phyloP scores from a whole-genome alignment of 2,888 invertebrate genomes.

The Hirudinaria manillensis region DNA sequence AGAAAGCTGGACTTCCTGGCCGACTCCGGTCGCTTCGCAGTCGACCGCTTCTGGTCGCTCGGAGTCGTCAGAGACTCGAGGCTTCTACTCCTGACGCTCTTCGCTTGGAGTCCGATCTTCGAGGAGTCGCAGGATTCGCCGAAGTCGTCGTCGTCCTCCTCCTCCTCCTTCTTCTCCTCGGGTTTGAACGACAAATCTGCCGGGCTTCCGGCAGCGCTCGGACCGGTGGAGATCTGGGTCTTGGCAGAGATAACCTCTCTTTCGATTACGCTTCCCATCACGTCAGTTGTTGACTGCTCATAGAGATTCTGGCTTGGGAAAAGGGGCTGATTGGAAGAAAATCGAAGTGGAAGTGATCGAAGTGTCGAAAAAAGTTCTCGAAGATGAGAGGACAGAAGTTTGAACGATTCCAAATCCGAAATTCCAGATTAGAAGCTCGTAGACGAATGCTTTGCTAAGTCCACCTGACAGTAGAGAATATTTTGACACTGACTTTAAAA shows the following conservation, averaged over 20 bases:
- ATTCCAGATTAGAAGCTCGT: too few species aligned
- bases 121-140: background rate
- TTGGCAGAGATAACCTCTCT: background rate
- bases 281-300: background rate
- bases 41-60: background rate
- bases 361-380: background rate
- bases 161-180: background rate
- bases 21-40: too few species aligned
- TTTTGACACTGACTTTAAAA: too few species aligned
- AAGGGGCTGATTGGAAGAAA: background rate
- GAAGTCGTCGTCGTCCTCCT: background rate
- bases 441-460: too few species aligned
- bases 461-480: too few species aligned
- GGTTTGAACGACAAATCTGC: too few species aligned
- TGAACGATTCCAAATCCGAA: too few species aligned
- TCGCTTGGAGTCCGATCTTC: background rate
- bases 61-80: background rate
- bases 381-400: too few species aligned
- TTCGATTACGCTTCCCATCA: constrained; percentile 2
- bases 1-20: too few species aligned
- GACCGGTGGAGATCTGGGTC: too few species aligned
- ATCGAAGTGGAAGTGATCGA: background rate
- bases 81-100: background rate
- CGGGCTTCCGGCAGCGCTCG: too few species aligned
- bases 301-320: background rate